Base-by-base conservation (phyloP, 2,797 vertebrate genomes). In the Gymnothorax javanicus region DNA sequence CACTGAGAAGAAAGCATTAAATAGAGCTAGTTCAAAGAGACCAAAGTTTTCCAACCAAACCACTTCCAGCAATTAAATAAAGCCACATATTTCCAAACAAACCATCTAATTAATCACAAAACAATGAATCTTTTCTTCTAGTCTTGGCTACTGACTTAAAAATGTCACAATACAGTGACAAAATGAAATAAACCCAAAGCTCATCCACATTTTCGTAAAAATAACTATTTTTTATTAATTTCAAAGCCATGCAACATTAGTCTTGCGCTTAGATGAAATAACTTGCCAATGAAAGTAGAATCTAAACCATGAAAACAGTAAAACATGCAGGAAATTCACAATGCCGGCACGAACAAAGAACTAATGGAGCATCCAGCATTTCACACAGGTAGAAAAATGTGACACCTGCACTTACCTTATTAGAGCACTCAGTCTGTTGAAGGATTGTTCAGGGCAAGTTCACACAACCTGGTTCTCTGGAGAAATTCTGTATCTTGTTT, bases 361-460 rank as follows among this genome's bases (percentile, higher is more conserved):
- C 23, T 52, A 54, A 9, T 27, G 20, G 27, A 83, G 79, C 77
- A 23, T 56, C 56, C 67, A 71, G 13, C 64, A n/a, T 56, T 75
- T 33, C 84, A 86, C 64, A 83, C 92, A 93, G 93, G 94, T 93
- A 92, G 88, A 90, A 50, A 73, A 57, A 82, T 15, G 50, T 56
- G 23, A 52, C 67, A 75, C 12, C 54, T 87, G 81, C 86, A 33
- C 92, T 92, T 90, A 92, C 92, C 92, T 91, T 87, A 58, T 25
- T 56, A 56, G 69, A 86, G 11, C 84, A 73, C 60, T 89, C 67
- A 85, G 86, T 89, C 86, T 87, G n/a, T 90, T 88, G 90, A 87
- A 87, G 67, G 89, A 93, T 91, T 57, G 52, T 87, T 82, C 84
- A 69, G 84, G 7, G 52, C 50, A 85, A 85, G 60, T 81, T 81